Conservation (phyloP, 2,113 vertebrate genomes). For the Pseudopodoces humilis region DNA sequence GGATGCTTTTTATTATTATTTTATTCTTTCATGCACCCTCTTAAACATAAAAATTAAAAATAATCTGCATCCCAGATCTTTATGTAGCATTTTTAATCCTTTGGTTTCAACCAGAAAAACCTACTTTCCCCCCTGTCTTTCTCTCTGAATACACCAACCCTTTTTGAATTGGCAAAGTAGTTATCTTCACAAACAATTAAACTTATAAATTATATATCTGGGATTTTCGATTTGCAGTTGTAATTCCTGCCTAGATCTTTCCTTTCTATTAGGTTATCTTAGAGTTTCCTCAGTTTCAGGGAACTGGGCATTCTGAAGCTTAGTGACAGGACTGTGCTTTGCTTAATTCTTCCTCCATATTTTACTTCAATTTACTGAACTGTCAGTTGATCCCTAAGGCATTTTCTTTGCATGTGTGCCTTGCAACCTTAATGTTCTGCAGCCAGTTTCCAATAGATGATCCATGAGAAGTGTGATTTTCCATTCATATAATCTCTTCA, state of each 20-base stretch:
- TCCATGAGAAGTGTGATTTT: neutral
- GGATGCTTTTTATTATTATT: neutral
- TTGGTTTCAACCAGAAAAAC: neutral
- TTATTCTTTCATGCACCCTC: neutral
- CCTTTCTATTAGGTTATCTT: neutral
- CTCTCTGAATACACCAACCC: neutral
- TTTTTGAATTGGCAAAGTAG: neutral
- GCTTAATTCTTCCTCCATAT: neutral
- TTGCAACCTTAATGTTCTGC: neutral
- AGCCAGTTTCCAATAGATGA: neutral
- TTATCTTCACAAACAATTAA: neutral
- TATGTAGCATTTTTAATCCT: neutral
- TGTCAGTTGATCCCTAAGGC: neutral
- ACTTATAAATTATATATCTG: neutral
- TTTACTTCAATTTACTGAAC: neutral
- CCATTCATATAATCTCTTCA: neutral
- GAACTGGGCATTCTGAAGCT: neutral
- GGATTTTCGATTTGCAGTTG: neutral
- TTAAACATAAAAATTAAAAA: neutral
- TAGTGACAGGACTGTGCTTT: neutral
- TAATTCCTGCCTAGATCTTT: neutral
- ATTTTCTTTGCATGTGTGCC: neutral
- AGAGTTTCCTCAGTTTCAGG: neutral
- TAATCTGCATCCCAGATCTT: neutral
- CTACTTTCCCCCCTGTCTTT: rapidly evolving